These are phyloP conservation scores for Plecotus auritus DNA, from an alignment of 2,113 vertebrate species.

Conservation along the genomic window DNA sequence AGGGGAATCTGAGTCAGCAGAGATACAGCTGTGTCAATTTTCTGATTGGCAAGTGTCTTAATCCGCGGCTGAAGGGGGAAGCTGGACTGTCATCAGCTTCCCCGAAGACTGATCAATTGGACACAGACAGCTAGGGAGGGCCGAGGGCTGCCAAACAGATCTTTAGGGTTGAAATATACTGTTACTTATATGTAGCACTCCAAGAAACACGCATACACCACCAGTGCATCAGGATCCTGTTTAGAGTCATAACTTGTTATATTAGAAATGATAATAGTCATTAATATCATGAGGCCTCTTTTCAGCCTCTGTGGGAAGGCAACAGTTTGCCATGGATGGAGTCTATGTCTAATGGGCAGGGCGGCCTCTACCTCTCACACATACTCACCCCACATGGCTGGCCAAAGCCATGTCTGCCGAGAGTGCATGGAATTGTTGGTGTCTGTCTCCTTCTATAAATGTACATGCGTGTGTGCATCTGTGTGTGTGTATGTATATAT, in stretches of 20 bases:
- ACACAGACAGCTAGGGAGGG: constrained; percentile 35
- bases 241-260: background rate
- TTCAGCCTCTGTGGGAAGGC: background rate
- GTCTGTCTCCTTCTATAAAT: background rate
- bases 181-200: background rate
- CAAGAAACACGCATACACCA: background rate
- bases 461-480: background rate
- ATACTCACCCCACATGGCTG: background rate
- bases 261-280: background rate
- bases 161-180: constrained; percentile 21
- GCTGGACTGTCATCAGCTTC: background rate
- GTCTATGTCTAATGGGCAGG: fast-evolving
- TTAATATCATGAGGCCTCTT: background rate
- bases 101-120: background rate
- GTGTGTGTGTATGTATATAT: background rate
- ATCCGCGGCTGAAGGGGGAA: background rate
- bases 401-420: background rate
- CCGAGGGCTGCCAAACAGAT: constrained; percentile 14
- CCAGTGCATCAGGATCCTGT: background rate
- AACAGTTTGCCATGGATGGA: background rate
- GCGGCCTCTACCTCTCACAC: no score
- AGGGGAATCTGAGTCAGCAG: background rate
- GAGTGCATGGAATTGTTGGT: background rate
- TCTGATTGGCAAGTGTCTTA: constrained; percentile 54
- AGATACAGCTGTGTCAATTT: background rate